A percentile compares a stretch with the other conserved stretches of the same genome.
phyloP scores from a whole-genome alignment of 2,888 invertebrate genomes.

The Ochropacha duplaris region DNA sequence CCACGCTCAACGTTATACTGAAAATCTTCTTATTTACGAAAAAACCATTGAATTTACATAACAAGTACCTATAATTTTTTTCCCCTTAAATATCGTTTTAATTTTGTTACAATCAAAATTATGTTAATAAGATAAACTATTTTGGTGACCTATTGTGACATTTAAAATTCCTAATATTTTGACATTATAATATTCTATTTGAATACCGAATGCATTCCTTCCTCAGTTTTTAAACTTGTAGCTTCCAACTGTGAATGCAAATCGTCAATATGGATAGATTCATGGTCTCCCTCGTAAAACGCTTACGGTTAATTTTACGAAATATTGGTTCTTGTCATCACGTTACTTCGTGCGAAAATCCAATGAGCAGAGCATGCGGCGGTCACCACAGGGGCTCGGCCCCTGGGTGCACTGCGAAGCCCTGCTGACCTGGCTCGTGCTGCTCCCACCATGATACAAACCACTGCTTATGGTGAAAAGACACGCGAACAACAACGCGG shows the following conservation, averaged over 20 bases:
- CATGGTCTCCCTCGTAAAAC: slow-evolving; percentile 14
- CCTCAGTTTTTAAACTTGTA: slow-evolving; percentile 1
- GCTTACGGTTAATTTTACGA: slow-evolving; percentile 32
- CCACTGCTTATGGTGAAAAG: slow-evolving; percentile 62
- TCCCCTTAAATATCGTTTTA: too few relatives aligned
- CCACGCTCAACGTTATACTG: slow-evolving; percentile 31
- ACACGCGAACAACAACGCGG: slow-evolving; percentile 62
- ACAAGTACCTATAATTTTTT: too few relatives aligned
- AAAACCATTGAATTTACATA: background rate
- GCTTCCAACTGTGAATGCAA: slow-evolving; percentile 23
- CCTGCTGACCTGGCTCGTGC: slow-evolving; percentile 52
- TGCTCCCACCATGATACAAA: slow-evolving; percentile 53
- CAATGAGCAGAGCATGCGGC: slow-evolving; percentile 54
- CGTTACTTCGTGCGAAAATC: slow-evolving; percentile 67
- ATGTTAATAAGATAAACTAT: background rate
- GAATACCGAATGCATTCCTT: background rate
- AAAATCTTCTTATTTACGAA: background rate
- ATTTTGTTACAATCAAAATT: background rate
- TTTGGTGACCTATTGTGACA: background rate
- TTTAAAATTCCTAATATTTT: background rate
- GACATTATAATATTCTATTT: background rate
- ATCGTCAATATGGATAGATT: slow-evolving; percentile 29
- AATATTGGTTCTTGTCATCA: slow-evolving; percentile 51
- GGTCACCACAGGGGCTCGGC: slow-evolving; percentile 58
- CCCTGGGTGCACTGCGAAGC: slow-evolving; percentile 59